Base-by-base conservation (phyloP, 2,888 invertebrate species). In the Thalpophila matura region DNA sequence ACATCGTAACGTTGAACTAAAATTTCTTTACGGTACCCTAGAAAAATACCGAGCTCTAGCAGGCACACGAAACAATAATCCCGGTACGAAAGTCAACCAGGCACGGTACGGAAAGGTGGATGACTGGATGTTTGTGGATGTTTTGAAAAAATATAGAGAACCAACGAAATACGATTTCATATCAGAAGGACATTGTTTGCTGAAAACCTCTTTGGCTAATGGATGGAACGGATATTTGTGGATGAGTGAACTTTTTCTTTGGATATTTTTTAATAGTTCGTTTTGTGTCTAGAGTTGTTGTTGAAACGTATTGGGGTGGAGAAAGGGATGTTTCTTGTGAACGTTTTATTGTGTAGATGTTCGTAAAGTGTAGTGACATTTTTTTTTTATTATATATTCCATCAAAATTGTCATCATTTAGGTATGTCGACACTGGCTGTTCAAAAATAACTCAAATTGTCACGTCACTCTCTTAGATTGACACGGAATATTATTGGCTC, bases 31-130 rank as follows among this genome's bases (percentile, higher is more conserved):
- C 50, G 38, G 46, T 35, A 68, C 58, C 47, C 53, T 33, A 54
- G 31, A 47, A 33, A 38, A 62, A 43, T 54, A 60, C n/a, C 26
- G 10, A n/a, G n/a, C 0, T 7, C 9, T 45, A 45, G 3, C n/a
- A 40, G 64, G 40, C 67, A 64, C 74, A 69, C 73, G 69, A 76
- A 81, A 83, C 74, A 82, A 76, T 80, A 80, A 80, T 74, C 66
- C 61, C 66, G 64, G 54, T 10, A 49, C 24, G 55, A 80, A 79
- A 82, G 74, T 73, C 74, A 57, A 65, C 57, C 66, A 43, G 27
- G 57, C 47, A 53, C 54, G 22, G 14, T 10, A 37, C 62, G 69
- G 67, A 75, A 83, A 68, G 60, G 54, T 37, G 61, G 40, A 45
- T 33, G 56, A 9, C 37, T 66, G 70, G 72, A 76, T 74, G 72